Evolutionary conservation across 2,888 invertebrate genomes (phyloP), one percentile per base, ranked within the genome.

Genomic region (Chaetogeoica ovagalla): DNA sequence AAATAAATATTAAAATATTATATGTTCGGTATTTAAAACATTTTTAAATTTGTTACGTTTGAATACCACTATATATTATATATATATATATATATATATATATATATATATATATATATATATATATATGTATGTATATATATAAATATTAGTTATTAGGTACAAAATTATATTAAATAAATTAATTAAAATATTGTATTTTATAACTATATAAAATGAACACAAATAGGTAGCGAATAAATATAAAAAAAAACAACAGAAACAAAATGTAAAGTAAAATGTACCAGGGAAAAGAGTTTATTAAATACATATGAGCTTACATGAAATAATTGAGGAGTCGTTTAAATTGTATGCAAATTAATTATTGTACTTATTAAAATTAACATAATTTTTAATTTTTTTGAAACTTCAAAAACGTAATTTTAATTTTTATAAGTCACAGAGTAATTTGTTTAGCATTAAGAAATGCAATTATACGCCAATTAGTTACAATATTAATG

Each of bases 181-280:
- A 17, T 55, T 6, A 71, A 60, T 39, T 43, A 71, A 21, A 60
- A 39, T 6, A 59, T 70, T n/a, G 21, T 71, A 43, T 59, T 71
- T 71, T 23, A 70, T 2, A 71, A 43, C 23, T 60, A 71, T 62
- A 73, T 37, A 74, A 76, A 76, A 68, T 76, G 75, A 76, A 76
- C 75, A 76, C 75, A 76, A 76, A 66, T 76, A 17, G 75, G 75
- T 76, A 76, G 57, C 19, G 57, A 66, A 63, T 13, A 52, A 63
- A 30, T 30, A 30, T 4, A 30, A 48, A 48, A 48, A 48, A 43
- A 7, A 43, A 43, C 13, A 48, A 48, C 0, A 60, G 59, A 72
- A 62, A 23, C 30, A 70, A 9, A 71, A 59, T 71, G 13, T 39
- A 39, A 71, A 60, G 21, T 39, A 17, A 74, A 19, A 57, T 39